Evolutionary conservation across 2,888 invertebrate genomes (phyloP), one percentile per base, ranked within the genome.

Genomic region (Caenorhabditis wallacei): DNA sequence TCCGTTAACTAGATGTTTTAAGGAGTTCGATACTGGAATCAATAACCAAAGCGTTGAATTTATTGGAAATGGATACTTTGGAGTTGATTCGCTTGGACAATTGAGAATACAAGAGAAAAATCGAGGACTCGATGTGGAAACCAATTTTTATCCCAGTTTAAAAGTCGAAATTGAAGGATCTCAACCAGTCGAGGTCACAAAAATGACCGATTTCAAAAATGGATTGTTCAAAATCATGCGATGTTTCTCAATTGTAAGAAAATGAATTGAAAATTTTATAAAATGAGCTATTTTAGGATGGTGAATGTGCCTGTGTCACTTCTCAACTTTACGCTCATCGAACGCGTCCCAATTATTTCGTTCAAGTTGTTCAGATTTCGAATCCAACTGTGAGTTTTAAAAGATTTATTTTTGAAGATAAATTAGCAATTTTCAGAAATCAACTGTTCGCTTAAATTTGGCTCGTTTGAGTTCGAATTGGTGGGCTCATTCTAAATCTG

Each of bases 41-140:
- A 72, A 84, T 46, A 74, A 84, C 13, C 76, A 81, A 18, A 66
- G 84, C 8, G 83, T 90, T 3, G 71, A 87, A n/a, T 90, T 90
- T 74, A 80, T 89, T 26, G 90, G 90, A 13, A 90, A 90, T 69
- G 90, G 90, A 22, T 87, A 85, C 51, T 74, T 90, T 24, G 90
- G 89, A 11, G 84, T 90, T 11, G 89, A 89, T 79, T 81, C 84
- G 8, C 66, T 72, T 20, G 85, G 86, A 5, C 84, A 87, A 48
- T 37, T 87, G 35, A 64, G 85, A 48, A 43, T 82, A 56, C 64
- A 64, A n/a, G 66, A 69, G 37, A 74, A 76, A 43, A 80, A 71
- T 24, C 72, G 83, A 37, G 82, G 75, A 2, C 69, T 86, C 8
- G 81, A 80, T 56, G 64, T 84, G 3, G 71, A 66, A 51, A 76